These are phyloP conservation scores for Odontesthes bonariensis DNA, from an alignment of 2,113 vertebrate species.

Conservation along the genomic window DNA sequence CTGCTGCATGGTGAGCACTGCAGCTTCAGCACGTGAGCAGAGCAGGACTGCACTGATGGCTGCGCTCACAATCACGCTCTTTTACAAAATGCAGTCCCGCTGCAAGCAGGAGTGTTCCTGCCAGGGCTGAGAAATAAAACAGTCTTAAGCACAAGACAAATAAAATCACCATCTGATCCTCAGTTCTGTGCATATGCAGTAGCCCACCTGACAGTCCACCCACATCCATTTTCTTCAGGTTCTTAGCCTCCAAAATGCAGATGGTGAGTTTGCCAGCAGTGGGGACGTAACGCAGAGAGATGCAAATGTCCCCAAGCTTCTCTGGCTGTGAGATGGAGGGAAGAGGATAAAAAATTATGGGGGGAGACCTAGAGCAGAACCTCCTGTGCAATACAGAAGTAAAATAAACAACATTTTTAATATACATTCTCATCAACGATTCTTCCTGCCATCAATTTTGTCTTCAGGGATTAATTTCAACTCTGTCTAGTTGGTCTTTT, in stretches of 20 bases:
- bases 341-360: constrained; percentile 33
- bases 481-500: constrained; percentile 12
- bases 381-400: background rate
- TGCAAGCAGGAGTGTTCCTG: constrained; percentile 8
- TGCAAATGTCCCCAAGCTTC: constrained; percentile 98
- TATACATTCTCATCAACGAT: background rate
- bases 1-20: constrained; percentile 68
- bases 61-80: constrained; percentile 39
- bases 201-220: constrained; percentile 92
- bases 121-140: background rate
- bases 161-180: constrained; percentile 18
- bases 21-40: constrained; percentile 78
- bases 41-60: constrained; percentile 62
- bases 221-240: constrained; percentile 99
- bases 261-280: constrained; percentile 97
- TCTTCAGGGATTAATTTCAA: constrained; percentile 4
- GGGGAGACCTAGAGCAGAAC: constrained; percentile 3
- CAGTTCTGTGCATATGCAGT: constrained; percentile 40
- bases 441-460: background rate
- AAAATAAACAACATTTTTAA: background rate
- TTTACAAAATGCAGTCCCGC: constrained; percentile 22
- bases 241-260: constrained; percentile 98
- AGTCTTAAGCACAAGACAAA: background rate
- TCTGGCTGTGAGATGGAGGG: constrained; percentile 86
- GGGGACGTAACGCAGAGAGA: constrained; percentile 96